phyloP scores from a whole-genome alignment of 2,797 vertebrate species.

The Euphonia xanthogaster region DNA sequence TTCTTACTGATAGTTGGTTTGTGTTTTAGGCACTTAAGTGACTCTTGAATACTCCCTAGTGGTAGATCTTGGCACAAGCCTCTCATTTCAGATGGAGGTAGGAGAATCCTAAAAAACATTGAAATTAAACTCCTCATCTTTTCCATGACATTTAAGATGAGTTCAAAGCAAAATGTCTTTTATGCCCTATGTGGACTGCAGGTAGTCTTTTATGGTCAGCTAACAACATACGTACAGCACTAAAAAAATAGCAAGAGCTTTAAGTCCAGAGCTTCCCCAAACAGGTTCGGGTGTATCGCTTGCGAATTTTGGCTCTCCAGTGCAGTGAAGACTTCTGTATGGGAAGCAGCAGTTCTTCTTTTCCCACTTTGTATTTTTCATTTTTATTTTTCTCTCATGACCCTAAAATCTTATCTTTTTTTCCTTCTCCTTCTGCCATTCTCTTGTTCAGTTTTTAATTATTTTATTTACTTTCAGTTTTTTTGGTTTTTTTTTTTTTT shows the following conservation, averaged over 20 bases:
- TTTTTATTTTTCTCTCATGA: background rate
- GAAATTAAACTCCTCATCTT: background rate
- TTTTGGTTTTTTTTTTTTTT: background rate
- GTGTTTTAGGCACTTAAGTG: background rate
- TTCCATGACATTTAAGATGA: background rate
- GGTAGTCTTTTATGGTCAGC: background rate
- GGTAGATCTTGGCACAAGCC: background rate
- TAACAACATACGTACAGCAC: background rate
- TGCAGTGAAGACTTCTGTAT: background rate
- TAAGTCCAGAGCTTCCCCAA: background rate
- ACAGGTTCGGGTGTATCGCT: fast-evolving
- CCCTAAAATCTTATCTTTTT: background rate
- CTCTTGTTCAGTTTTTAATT: background rate
- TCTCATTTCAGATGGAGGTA: background rate
- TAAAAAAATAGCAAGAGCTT: background rate
- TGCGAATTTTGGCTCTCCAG: background rate
- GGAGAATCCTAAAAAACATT: background rate
- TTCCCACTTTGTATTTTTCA: background rate
- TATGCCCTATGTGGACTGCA: background rate
- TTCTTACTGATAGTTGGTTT: background rate
- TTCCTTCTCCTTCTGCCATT: background rate
- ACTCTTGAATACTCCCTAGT: background rate
- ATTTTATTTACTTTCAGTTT: background rate
- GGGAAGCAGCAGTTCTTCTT: background rate
- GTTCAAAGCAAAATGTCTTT: background rate